Conservation (phyloP, 2,113 vertebrate genomes). For the Strigops habroptila region DNA sequence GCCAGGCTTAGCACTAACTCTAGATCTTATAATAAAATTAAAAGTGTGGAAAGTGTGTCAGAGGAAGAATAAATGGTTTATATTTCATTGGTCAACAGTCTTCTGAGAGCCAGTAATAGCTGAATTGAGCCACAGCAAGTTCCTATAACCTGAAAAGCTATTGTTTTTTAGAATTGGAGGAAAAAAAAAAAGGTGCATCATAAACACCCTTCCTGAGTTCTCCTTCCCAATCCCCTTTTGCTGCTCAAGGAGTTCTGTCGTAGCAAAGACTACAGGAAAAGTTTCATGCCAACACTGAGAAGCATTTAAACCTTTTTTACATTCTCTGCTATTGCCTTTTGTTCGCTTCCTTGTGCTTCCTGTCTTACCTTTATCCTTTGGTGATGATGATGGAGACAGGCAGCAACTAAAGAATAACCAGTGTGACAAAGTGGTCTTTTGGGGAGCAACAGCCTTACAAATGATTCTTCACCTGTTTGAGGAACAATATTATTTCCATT, state of each 20-base stretch:
- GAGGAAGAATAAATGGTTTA: background rate
- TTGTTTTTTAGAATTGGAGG: background rate
- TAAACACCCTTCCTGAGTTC: background rate
- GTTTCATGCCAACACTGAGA: background rate
- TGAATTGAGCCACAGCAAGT: background rate
- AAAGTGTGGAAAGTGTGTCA: background rate
- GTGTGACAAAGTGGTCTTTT: background rate
- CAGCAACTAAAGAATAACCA: background rate
- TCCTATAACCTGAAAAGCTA: background rate
- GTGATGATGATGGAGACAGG: background rate
- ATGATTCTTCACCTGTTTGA: background rate
- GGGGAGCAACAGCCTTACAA: background rate
- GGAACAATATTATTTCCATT: background rate
- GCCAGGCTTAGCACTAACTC: background rate
- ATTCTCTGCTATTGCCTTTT: background rate
- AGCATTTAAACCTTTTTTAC: background rate
- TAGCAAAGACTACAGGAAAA: background rate
- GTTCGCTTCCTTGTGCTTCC: background rate
- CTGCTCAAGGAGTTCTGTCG: background rate
- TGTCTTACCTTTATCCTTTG: background rate
- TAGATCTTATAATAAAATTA: background rate
- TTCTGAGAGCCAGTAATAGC: background rate
- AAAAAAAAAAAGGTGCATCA: background rate
- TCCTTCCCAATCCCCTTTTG: background rate
- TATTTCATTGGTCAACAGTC: background rate